Conservation (phyloP, 2,797 vertebrate genomes). For the Argentina silus region DNA sequence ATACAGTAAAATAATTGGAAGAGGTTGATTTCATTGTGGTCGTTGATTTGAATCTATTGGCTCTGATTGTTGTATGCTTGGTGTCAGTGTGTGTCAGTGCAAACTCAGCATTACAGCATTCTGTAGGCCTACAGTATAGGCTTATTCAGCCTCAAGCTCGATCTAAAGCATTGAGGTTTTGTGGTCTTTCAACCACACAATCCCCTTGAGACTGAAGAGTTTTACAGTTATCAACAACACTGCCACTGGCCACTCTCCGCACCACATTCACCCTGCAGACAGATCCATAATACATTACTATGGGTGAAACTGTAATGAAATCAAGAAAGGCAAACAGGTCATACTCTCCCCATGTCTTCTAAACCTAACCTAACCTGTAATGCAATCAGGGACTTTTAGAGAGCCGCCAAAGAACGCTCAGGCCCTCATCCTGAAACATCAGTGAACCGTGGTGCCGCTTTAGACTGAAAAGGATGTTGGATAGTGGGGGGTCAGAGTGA, state of each 20-base stretch:
- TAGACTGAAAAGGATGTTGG: not conserved
- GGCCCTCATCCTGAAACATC: not conserved
- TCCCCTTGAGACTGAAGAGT: not conserved
- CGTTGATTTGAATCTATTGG: no score
- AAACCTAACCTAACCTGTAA: no score
- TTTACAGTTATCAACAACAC: not conserved
- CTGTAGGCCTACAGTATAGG: no score
- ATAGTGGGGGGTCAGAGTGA: not conserved
- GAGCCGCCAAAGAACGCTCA: no score
- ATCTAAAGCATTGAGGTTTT: not conserved
- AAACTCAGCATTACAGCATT: not conserved
- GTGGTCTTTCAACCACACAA: not conserved
- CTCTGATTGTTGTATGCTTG: not conserved
- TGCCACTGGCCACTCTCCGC: not conserved
- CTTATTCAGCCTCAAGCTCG: no score
- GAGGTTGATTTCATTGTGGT: no score
- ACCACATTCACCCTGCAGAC: not conserved
- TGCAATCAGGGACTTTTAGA: no score
- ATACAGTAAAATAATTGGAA: no score
- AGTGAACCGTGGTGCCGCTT: not conserved
- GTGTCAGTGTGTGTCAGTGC: not conserved
- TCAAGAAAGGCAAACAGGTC: not conserved
- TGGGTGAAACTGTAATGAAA: conserved; percentile 8
- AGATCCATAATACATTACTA: conserved; percentile 23
- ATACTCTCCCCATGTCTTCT: no score